A percentile compares a stretch with the other conserved stretches of the same genome.
Conservation (phyloP, 2,888 invertebrate genomes). For the Dryomyza anilis region DNA sequence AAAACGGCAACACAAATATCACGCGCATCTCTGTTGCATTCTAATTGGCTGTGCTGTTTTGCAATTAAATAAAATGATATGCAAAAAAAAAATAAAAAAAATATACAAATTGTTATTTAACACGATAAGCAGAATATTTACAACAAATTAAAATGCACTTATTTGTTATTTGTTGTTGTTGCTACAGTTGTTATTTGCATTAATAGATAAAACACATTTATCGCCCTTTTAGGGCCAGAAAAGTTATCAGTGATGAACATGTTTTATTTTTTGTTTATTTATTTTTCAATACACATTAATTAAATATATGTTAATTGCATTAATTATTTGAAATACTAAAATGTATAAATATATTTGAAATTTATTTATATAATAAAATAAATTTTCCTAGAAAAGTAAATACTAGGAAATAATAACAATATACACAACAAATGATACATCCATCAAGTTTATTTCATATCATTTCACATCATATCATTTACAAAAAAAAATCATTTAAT, state of each 20-base stretch:
- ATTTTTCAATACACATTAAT: background rate
- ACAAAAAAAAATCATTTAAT: too few species aligned
- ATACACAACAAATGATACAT: too few species aligned
- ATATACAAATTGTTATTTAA: background rate
- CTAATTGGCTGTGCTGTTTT: slow-evolving; percentile 30
- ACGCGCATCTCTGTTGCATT: background rate
- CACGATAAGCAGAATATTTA: slow-evolving; percentile 4
- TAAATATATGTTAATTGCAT: background rate
- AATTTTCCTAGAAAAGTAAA: too few species aligned
- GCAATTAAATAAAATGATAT: slow-evolving; percentile 26
- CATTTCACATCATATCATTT: too few species aligned
- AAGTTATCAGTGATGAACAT: background rate
- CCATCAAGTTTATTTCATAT: too few species aligned
- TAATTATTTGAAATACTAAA: too few species aligned
- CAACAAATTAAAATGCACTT: background rate
- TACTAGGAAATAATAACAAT: too few species aligned
- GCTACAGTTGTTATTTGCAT: slow-evolving; percentile 15
- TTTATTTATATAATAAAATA: too few species aligned
- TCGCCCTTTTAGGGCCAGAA: slow-evolving; percentile 1
- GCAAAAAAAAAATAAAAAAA: background rate
- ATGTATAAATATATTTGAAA: too few species aligned
- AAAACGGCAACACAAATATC: background rate
- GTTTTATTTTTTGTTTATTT: slow-evolving; percentile 12
- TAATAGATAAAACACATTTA: background rate
- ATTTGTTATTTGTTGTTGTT: background rate